Evolutionary conservation across 2,797 vertebrate species (phyloP).

Genomic region (Pipistrellus pipistrellus): DNA sequence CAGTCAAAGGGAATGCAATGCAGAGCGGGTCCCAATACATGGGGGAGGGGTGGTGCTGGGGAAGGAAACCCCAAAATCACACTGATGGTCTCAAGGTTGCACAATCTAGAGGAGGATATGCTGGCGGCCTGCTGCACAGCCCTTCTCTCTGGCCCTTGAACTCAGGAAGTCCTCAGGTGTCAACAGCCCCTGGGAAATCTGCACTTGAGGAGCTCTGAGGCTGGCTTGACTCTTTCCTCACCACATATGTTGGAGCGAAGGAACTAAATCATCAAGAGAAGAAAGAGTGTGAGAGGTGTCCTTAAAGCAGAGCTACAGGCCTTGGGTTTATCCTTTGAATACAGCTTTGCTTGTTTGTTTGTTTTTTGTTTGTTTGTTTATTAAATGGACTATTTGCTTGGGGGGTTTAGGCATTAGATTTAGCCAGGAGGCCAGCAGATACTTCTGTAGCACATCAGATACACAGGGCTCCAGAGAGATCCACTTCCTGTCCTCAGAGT

Average conservation of each 20-base stretch:
- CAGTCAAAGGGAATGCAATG: accelerated
- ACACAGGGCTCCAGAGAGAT: background rate
- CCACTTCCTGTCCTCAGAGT: background rate
- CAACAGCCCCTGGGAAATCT: background rate
- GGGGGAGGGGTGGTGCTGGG: background rate
- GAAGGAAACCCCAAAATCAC: background rate
- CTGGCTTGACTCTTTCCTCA: conserved; percentile 64
- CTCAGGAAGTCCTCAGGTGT: background rate
- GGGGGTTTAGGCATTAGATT: background rate
- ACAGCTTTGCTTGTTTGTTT: background rate
- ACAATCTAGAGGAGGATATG: background rate
- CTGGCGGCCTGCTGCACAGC: background rate
- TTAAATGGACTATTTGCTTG: background rate
- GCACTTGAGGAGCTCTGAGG: too few relatives aligned
- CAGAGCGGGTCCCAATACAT: background rate
- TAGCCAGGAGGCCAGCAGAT: background rate
- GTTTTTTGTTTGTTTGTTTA: conserved; percentile 64
- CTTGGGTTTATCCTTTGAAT: background rate
- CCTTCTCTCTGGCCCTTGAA: background rate
- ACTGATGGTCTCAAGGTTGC: background rate
- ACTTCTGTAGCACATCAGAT: background rate
- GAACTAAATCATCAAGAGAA: background rate
- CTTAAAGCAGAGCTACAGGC: background rate
- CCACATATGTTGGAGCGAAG: background rate
- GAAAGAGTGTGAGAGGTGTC: background rate